A percentile compares a stretch with the other conserved stretches of the same genome.
phyloP scores from a whole-genome alignment of 2,888 invertebrate genomes.

The Lasiommata megera region DNA sequence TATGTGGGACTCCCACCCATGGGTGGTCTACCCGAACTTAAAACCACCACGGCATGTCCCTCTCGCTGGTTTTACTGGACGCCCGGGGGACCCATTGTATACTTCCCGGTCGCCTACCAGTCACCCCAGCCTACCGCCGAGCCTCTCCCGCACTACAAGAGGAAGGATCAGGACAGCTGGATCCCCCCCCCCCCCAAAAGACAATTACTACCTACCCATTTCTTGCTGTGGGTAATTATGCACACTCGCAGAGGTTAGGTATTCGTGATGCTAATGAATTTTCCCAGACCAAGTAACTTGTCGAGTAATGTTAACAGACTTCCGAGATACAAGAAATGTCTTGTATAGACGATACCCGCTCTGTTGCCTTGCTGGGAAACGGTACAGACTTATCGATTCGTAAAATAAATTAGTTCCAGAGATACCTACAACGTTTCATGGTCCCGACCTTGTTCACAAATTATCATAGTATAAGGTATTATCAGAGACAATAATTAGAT shows the following conservation, averaged over 20 bases:
- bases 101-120: no score
- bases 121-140: no score
- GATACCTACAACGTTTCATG: background rate
- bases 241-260: background rate
- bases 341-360: background rate
- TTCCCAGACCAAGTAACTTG: background rate
- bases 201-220: background rate
- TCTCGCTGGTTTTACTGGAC: no score
- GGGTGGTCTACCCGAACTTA: no score
- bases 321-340: background rate
- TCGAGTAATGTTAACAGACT: background rate
- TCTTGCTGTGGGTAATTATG: background rate
- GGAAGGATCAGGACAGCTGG: no score
- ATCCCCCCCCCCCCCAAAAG: no score
- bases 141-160: no score
- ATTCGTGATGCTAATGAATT: constrained; percentile 1
- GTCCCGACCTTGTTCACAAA: background rate
- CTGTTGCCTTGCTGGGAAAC: background rate
- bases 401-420: background rate
- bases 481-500: no score
- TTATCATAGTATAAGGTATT: background rate
- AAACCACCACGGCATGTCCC: no score
- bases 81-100: no score
- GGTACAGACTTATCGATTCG: background rate
- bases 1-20: no score